These are phyloP conservation scores for Sinotaia quadrata DNA, from an alignment of 2,888 invertebrate genomes.

Conservation along the genomic window DNA sequence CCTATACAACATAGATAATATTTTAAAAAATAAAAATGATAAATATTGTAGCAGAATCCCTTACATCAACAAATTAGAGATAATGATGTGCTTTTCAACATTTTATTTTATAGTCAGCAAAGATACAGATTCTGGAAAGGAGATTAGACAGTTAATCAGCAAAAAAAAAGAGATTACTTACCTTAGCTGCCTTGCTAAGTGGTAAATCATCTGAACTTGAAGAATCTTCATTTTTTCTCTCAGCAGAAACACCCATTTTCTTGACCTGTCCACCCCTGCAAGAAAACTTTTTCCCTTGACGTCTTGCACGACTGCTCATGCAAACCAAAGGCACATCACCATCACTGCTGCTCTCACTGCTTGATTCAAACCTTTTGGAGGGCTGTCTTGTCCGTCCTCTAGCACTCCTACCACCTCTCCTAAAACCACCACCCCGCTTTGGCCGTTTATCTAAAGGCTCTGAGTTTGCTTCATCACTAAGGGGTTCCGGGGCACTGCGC, in stretches of 20 bases:
- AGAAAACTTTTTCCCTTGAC: neutral
- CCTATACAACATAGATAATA: too few relatives aligned
- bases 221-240: slow-evolving; percentile 3
- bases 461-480: slow-evolving; percentile 29
- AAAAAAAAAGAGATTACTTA: neutral
- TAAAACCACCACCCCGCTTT: slow-evolving; percentile 21
- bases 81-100: too few relatives aligned
- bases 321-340: slow-evolving; percentile 23
- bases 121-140: too few relatives aligned
- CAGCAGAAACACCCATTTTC: neutral
- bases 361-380: neutral
- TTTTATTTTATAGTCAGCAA: too few relatives aligned
- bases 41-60: too few relatives aligned
- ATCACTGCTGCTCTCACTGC: slow-evolving; percentile 29
- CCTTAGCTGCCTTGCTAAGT: slow-evolving; percentile 26
- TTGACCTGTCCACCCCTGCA: slow-evolving; percentile 1
- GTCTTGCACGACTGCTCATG: slow-evolving; percentile 15
- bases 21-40: too few relatives aligned
- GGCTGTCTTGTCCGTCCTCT: slow-evolving; percentile 15
- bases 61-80: too few relatives aligned
- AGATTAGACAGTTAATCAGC: neutral
- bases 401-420: slow-evolving; percentile 23
- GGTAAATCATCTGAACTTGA: slow-evolving; percentile 26
- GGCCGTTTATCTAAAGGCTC: slow-evolving; percentile 37
- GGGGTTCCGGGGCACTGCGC: slow-evolving; percentile 32